These are phyloP conservation scores for Lipophrys pholis DNA, from an alignment of 2,113 vertebrate genomes.

Conservation along the genomic window DNA sequence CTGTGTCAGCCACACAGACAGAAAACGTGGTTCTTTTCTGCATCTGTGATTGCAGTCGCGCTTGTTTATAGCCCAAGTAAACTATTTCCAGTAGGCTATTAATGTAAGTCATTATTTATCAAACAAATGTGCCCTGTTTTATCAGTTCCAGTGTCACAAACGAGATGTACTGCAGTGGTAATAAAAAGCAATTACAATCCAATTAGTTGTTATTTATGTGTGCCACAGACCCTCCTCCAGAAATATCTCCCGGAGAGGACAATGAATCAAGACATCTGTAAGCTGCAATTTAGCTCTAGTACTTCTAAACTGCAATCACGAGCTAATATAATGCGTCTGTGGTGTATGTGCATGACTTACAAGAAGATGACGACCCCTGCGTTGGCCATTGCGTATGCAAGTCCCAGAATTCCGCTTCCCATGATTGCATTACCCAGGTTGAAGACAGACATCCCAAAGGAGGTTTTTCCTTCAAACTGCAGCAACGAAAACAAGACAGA, in stretches of 20 bases:
- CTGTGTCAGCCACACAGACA: neutral
- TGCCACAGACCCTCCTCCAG: constrained; percentile 1
- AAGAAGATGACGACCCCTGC: constrained; percentile 95
- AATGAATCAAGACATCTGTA: constrained; percentile 31
- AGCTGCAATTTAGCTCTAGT: neutral
- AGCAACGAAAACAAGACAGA: neutral
- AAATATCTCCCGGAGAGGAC: constrained; percentile 5
- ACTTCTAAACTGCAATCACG: neutral
- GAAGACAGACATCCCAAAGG: constrained; percentile 98
- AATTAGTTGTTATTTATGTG: constrained; percentile 35
- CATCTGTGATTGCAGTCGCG: constrained; percentile 33
- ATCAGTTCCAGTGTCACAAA: constrained; percentile 22
- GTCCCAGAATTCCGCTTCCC: constrained; percentile 97
- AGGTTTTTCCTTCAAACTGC: constrained; percentile 98
- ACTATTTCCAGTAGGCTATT: constrained; percentile 36
- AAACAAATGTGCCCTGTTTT: constrained; percentile 4
- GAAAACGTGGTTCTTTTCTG: constrained; percentile 18
- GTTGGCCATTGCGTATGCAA: constrained; percentile 98
- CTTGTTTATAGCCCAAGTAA: constrained; percentile 13
- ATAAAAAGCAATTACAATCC: constrained; percentile 20
- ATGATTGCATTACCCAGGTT: constrained; percentile 99
- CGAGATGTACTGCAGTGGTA: constrained; percentile 12
- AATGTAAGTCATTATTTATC: constrained; percentile 26
- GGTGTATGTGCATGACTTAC: constrained; percentile 83
- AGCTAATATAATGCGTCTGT: neutral